Evolutionary conservation across 2,888 invertebrate genomes (phyloP), one percentile per base, ranked within the genome.

Genomic region (Melieria picta): DNA sequence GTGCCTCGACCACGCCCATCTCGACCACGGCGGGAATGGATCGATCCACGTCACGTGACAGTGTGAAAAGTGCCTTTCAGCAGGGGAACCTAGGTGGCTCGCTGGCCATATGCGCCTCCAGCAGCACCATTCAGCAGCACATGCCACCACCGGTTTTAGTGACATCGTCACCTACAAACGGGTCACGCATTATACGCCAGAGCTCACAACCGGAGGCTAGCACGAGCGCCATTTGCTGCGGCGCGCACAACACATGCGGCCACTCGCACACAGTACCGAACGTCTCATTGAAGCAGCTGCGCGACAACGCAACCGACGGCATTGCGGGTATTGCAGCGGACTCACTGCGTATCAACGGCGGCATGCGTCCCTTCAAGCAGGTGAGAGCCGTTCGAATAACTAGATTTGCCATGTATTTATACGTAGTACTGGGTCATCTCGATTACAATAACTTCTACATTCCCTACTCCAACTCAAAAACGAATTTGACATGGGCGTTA

Each of bases 301-400:
- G 94, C 78, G 89, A 89, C 67, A 93, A 93, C 88, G 92, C 92
- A 61, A 91, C 91, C 75, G 95, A 95, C 84, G 94, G 95, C 77
- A 94, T 98, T 77, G 97, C 97, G 63, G 96, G 96, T 84, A 98
- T 98, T 82, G 98, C 97, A 42, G 96, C 96, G 65, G 98, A 98
- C 88, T 97, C 97, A 72, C 91, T 98, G 80, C 91, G 97, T 83
- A 96, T 98, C 88, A 98, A 97, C 89, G 98, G 98, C 77, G 97
- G 97, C 82, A 95, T 98, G 91, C 91, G 96, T 80, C 96, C 96
- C 85, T 97, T 98, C 89, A 96, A 95, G 88, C 97, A 97, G 93
- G 96, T 96, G 69, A 64, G 72, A 30, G 30, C 30, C 30, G 30
- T 30, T 30, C 30, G 3, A 30, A 30, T 30, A 30, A 30, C 3